Base-by-base conservation (phyloP, 2,888 invertebrate genomes). In the Drosophila barbarae region DNA sequence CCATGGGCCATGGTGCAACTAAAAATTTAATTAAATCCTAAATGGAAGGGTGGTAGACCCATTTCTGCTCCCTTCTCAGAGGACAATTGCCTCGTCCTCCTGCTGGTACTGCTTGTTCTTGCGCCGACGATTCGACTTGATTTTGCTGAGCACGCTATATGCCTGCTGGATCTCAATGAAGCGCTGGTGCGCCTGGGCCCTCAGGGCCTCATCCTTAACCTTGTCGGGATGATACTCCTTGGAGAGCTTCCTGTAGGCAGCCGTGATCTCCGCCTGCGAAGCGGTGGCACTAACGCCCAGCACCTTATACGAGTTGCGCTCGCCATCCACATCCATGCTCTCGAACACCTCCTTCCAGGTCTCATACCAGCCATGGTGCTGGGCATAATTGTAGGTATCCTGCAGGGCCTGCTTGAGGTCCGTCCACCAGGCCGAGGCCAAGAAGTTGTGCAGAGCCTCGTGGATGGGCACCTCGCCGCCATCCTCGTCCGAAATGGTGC, bases 131-230 rank as follows among this genome's bases (percentile, higher is more conserved):
- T 94, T 93, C 54, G 93, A 92, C 86, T 96, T 96, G 74, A 95
- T 95, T 76, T 93, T 95, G 9, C 96, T 96, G 1, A 98, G 90
- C 42, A 95, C 94, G 86, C 96, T 97, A 87, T 97, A 98, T 0
- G 98, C 97, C 86, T 96, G 94, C 84, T 97, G 97, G 69, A 98
- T 95, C 84, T 97, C 96, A 92, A 98, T 95, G 88, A 98, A 98
- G 54, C 92, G 93, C 73, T 95, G 94, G 86, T 97, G 95, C 0
- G 96, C 97, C 2, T 90, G 91, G 4, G 91, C 90, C 41, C 95
- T 92, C 60, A 92, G 91, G 1, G 91, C 89, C 4, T 91, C 92
- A 69, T 96, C 95, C 86, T 95, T 95, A 6, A 95, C 94, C 88
- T 96, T 96, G 86, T 98, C 98, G 0, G 98, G 98, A 89, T 98